Evolutionary conservation across 1,140 invertebrate species (phyloP).

Genomic region (Panulirus ornatus): DNA sequence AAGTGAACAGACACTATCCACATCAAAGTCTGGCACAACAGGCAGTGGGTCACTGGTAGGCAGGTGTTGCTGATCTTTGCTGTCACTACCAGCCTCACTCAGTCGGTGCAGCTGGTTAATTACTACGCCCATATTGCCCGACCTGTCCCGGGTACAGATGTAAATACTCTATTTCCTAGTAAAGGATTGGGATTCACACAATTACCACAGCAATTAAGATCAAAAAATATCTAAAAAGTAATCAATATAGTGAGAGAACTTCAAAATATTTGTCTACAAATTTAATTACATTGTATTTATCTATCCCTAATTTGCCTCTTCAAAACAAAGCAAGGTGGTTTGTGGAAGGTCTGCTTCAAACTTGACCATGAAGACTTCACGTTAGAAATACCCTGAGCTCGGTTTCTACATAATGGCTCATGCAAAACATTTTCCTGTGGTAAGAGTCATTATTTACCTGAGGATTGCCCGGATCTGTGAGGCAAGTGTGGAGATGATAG

Average conservation of each 20-base stretch:
- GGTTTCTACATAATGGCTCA: too few species aligned
- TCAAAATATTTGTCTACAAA: too few species aligned
- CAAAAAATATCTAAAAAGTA: too few species aligned
- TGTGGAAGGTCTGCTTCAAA: too few species aligned
- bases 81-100: background rate
- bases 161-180: background rate
- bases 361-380: too few species aligned
- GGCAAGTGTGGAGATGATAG: slow-evolving; percentile 68
- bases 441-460: slow-evolving; percentile 48
- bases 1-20: slow-evolving; percentile 54
- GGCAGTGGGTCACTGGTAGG: background rate
- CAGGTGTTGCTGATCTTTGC: background rate
- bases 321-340: too few species aligned
- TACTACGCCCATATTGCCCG: slow-evolving; percentile 65
- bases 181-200: background rate
- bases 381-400: too few species aligned
- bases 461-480: slow-evolving; percentile 67
- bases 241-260: too few species aligned
- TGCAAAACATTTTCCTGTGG: too few species aligned
- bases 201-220: background rate
- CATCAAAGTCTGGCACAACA: slow-evolving; percentile 58
- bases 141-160: slow-evolving; percentile 30
- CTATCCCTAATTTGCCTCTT: too few species aligned
- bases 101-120: slow-evolving; percentile 60
- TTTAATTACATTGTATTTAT: too few species aligned